Conservation (phyloP, 2,113 vertebrate genomes). For the Corydoras sp. region DNA sequence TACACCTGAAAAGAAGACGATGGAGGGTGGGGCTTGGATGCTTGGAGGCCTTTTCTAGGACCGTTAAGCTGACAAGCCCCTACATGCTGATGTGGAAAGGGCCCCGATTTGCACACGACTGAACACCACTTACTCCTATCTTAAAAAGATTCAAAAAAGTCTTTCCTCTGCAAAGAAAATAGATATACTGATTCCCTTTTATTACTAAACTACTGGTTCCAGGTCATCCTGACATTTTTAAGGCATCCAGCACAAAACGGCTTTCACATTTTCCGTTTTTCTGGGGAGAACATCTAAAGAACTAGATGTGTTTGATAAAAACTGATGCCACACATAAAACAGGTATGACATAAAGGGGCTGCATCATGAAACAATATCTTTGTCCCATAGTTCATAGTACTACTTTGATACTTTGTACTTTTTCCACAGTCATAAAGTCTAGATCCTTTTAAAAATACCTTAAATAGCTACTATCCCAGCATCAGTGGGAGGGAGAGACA, state of each 20-base stretch:
- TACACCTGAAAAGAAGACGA: conserved; percentile 34
- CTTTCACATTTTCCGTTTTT: neutral
- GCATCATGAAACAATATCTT: no score
- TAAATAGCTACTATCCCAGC: no score
- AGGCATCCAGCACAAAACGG: neutral
- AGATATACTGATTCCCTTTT: neutral
- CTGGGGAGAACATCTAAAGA: neutral
- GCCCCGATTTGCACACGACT: conserved; percentile 24
- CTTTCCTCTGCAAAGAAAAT: neutral
- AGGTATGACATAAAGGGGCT: no score
- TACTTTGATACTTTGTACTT: no score
- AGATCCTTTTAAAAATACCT: no score
- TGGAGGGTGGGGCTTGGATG: conserved; percentile 30
- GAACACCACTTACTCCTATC: conserved; percentile 20
- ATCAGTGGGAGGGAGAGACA: no score
- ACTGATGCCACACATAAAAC: neutral
- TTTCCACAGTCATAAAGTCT: no score
- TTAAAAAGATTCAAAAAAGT: conserved; percentile 18
- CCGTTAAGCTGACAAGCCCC: conserved; percentile 42
- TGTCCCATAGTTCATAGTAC: no score
- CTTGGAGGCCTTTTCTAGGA: conserved; percentile 49
- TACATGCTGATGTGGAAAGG: conserved; percentile 38
- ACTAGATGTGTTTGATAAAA: neutral
- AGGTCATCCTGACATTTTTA: neutral
- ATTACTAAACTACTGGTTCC: neutral